Percentiles rank a stretch among this genome's conserved stretches.
Conservation (phyloP, 2,888 invertebrate genomes). For the Lasius fuliginosus region DNA sequence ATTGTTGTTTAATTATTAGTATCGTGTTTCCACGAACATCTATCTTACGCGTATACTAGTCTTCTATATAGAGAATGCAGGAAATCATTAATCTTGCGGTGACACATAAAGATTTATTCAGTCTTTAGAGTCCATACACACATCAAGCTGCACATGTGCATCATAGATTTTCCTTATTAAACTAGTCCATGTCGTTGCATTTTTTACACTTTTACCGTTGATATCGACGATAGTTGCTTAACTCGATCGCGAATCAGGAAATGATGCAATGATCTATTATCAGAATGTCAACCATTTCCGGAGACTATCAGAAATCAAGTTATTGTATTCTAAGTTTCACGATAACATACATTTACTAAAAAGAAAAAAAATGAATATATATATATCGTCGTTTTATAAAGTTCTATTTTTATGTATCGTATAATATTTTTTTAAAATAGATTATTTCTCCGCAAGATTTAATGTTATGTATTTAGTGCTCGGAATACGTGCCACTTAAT, state of each 20-base stretch:
- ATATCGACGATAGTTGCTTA: neutral
- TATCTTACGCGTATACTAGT: neutral
- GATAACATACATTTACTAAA: neutral
- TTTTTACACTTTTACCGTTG: slow-evolving; percentile 16
- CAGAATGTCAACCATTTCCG: neutral
- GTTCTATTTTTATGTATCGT: neutral
- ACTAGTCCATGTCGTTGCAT: neutral
- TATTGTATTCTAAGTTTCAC: neutral
- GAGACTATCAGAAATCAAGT: neutral
- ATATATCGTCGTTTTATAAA: neutral
- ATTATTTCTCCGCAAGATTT: neutral
- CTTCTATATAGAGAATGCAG: neutral
- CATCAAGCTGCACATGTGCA: neutral
- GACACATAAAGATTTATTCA: neutral
- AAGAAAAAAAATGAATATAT: neutral
- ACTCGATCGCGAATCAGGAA: slow-evolving; percentile 20
- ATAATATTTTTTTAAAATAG: neutral
- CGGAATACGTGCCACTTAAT: neutral
- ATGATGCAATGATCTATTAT: slow-evolving; percentile 1
- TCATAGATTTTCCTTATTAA: slow-evolving; percentile 23
- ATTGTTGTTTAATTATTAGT: neutral
- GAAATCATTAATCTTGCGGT: neutral
- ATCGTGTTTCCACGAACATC: neutral
- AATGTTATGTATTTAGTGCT: neutral
- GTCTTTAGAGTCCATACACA: neutral